These are phyloP conservation scores for Circaetus cinerascens DNA, from an alignment of 2,113 vertebrate species.

Conservation along the genomic window DNA sequence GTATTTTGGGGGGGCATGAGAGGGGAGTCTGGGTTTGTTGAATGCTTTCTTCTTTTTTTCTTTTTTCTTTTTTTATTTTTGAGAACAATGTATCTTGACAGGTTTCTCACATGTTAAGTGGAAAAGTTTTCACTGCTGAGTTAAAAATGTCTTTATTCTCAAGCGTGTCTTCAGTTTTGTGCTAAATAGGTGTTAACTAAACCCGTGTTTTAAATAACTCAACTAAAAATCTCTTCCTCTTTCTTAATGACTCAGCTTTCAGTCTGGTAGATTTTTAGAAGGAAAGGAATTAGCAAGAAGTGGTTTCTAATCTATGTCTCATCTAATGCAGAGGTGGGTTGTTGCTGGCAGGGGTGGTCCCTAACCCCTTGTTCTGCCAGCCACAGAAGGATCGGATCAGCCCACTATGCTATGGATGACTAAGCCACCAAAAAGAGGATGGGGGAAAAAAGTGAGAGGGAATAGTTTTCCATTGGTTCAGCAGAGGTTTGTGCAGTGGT, in stretches of 20 bases:
- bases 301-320: background rate
- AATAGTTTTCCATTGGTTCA: background rate
- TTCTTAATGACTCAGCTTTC: constrained; percentile 45
- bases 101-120: background rate
- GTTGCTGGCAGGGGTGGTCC: background rate
- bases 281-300: background rate
- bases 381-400: background rate
- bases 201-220: constrained; percentile 11
- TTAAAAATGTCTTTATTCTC: constrained; percentile 18
- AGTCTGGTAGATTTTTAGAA: background rate
- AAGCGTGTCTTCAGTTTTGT: background rate
- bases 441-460: background rate
- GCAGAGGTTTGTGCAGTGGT: background rate
- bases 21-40: background rate
- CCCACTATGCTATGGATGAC: background rate
- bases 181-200: background rate
- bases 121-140: background rate
- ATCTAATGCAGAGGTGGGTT: background rate
- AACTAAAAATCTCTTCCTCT: background rate
- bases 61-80: background rate
- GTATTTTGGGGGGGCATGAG: background rate
- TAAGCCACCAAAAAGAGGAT: background rate
- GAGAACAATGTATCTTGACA: background rate
- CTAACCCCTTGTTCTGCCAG: background rate
- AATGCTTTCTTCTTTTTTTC: background rate